Percentiles rank a stretch among this genome's conserved stretches.
phyloP scores from a whole-genome alignment of 2,113 vertebrate genomes.

The Chaetorhynchus papuensis region DNA sequence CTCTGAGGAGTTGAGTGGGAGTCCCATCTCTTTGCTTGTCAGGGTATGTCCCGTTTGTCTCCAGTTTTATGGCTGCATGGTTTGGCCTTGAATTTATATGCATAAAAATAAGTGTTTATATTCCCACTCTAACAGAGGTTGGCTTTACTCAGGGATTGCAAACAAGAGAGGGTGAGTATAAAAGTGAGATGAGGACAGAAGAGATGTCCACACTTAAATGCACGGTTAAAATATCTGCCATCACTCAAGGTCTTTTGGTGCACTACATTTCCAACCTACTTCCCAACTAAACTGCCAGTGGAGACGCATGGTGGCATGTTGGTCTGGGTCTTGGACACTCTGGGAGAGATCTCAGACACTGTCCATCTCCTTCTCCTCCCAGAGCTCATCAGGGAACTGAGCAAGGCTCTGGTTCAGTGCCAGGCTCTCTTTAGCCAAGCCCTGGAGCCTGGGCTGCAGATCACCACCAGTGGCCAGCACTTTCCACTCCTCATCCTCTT shows the following conservation, averaged over 20 bases:
- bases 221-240: background rate
- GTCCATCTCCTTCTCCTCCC: background rate
- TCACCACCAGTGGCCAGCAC: background rate
- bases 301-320: background rate
- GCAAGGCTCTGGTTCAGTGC: background rate
- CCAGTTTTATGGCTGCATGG: background rate
- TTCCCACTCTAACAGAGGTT: background rate
- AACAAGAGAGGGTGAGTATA: background rate
- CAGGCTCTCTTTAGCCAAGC: background rate
- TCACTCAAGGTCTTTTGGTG: background rate
- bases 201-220: background rate
- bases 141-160: background rate
- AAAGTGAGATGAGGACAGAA: background rate
- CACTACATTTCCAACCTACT: background rate
- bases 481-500: background rate
- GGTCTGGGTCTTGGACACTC: background rate
- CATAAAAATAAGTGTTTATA: background rate
- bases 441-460: background rate
- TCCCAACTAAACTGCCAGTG: background rate
- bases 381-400: background rate
- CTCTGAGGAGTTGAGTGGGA: background rate
- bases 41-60: background rate
- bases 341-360: background rate
- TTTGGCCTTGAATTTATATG: background rate
- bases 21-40: background rate